Base-by-base conservation (phyloP, 35 echinoderm and acorn worm species). In the Eucidaris tribuloides region DNA sequence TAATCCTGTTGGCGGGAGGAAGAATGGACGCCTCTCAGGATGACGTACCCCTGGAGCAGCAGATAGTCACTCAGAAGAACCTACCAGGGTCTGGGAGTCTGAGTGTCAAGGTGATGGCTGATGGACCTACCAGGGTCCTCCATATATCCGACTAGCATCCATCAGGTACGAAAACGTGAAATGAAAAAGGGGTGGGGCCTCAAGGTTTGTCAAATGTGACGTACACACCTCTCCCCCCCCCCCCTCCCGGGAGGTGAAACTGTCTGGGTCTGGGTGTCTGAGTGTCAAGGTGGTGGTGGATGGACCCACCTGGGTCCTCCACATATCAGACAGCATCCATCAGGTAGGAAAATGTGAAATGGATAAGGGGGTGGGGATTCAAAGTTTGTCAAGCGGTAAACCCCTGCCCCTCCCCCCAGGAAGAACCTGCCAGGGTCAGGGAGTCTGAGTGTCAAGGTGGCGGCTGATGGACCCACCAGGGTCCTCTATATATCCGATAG, bases 111-210 rank as follows among this genome's bases (percentile, higher is more conserved):
- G 90, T 99, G 39, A 2, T 93, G 20, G 84, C 96, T 31, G 96
- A 99, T 76, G 96, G 96, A 32, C 96, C 96, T 13, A 93, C 96
- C 18, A 90, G 90, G 35, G 95, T 93, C 29, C 65, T 98, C 76
- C 70, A 82, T n/a, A 87, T 98, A 17, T 83, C 50, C 11, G 95
- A 98, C 77, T n/a, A 86, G 71, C 30, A 81, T 71, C 79, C n/a
- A 52, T 55, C 88, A 91, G 79, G 92, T 96, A 79, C 74, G 74
- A 2, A 0, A n/a, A n/a, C n/a, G n/a, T n/a, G n/a, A n/a, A n/a
- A n/a, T n/a, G n/a, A n/a, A n/a, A n/a, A n/a, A n/a, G n/a, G n/a
- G n/a, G n/a, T n/a, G n/a, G n/a, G n/a, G n/a, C n/a, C n/a, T n/a
- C n/a, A n/a, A n/a, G n/a, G n/a, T n/a, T n/a, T n/a, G n/a, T n/a